These are phyloP conservation scores for Pseudomyrmex pallidus DNA, from an alignment of 1,140 invertebrate species.

Conservation along the genomic window DNA sequence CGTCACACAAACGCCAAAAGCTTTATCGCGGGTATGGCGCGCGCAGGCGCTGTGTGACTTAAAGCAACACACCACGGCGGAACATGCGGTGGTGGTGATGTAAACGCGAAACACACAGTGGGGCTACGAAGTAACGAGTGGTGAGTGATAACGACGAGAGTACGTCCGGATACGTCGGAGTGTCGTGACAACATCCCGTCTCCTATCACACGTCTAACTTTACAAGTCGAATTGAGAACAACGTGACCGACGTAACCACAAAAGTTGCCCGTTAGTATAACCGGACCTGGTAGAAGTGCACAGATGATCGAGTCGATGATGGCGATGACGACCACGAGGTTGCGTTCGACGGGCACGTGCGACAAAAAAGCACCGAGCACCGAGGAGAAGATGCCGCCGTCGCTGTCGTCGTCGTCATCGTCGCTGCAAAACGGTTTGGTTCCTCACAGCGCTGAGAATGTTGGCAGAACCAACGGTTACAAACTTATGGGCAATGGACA, in stretches of 20 bases:
- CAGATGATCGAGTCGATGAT: neutral
- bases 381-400: neutral
- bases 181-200: neutral
- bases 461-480: constrained; percentile 72
- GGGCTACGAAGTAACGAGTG: neutral
- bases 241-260: neutral
- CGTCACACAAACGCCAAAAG: neutral
- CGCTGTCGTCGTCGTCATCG: neutral
- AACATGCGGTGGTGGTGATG: neutral
- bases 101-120: too few species aligned
- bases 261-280: neutral
- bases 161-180: neutral
- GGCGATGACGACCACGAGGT: constrained; percentile 45
- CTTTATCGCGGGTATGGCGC: neutral
- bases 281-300: too few species aligned
- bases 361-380: neutral
- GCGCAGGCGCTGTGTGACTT: constrained; percentile 25
- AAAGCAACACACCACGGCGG: neutral
- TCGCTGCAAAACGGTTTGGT: constrained; percentile 61
- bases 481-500: constrained; percentile 66
- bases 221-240: neutral
- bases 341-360: constrained; percentile 11
- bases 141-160: constrained; percentile 7
- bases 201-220: neutral
- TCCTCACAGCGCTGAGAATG: constrained; percentile 57